Base-by-base conservation (phyloP, 2,113 vertebrate species). In the Larimichthys crocea region DNA sequence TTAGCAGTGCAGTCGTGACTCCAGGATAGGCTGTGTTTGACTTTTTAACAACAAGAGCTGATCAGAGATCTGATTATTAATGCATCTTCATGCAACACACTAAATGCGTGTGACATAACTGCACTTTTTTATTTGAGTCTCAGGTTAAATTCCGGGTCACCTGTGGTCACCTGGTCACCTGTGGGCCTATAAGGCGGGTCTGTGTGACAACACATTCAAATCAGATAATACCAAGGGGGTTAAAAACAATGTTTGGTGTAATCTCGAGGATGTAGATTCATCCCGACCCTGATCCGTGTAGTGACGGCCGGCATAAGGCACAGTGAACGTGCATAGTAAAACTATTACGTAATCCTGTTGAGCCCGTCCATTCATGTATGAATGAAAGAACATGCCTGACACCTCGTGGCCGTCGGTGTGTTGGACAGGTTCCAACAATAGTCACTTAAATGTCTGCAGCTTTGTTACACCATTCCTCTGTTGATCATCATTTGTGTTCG, bases 391-490 rank as follows among this genome's bases (percentile, higher is more conserved):
- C 57, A 17, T 8, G 46, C 5, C 59, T 83, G 90, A 76, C 91
- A 82, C 59, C 89, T 87, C 55, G 82, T 83, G 90, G 89, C 7
- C 22, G 50, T 17, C 0, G 1, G 0, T 4, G 3, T 8, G 24
- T 1, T 11, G 0, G 5, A 6, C 16, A 46, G 15, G 2, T 44
- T 49, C 16, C 0, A 26, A 5, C 7, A 12, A 20, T 8, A 12
- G 26, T 10, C 8, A 7, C 12, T 0, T 15, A 7, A 5, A 19
- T 19, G 46, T 42, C 15, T 60, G 9, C 1, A 15, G n/a, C 53
- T 22, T 14, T 63, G 11, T 7, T 5, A 40, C 19, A 22, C 1
- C n/a, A 10, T 35, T 61, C 29, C 20, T 22, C 42, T 15, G 26
- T 11, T 31, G 8, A 55, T n/a, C n/a, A n/a, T n/a, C n/a, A n/a